Evolutionary conservation across 1,140 invertebrate genomes (phyloP).

Genomic region (Pogonognathellus flavescens): DNA sequence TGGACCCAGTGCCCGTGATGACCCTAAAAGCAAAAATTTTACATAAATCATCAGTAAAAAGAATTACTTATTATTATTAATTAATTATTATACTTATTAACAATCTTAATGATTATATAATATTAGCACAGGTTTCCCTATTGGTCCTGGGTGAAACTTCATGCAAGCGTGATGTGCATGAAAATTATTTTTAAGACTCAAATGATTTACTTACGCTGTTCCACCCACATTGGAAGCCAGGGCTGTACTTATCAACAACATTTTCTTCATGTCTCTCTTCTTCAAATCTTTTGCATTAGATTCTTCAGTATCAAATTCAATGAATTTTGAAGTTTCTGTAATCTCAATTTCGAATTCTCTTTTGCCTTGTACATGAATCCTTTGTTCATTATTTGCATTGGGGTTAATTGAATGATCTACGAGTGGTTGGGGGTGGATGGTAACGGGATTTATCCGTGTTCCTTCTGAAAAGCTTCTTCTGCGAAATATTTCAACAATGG

Average conservation of each 20-base stretch:
- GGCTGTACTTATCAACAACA: conserved; percentile 79
- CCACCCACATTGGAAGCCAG: conserved; percentile 85
- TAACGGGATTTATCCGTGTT: background rate
- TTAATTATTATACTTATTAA: too few species aligned
- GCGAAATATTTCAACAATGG: conserved; percentile 1
- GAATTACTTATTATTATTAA: too few species aligned
- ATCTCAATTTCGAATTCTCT: background rate
- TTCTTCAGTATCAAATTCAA: conserved; percentile 22
- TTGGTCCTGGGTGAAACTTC: too few species aligned
- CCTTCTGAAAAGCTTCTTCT: conserved; percentile 15
- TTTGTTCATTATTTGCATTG: background rate
- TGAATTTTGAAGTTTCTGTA: conserved; percentile 1
- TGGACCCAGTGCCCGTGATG: conserved; percentile 89
- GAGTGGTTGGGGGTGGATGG: background rate
- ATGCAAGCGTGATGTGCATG: too few species aligned
- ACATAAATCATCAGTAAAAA: background rate
- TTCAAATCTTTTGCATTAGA: background rate
- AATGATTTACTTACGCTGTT: conserved; percentile 71
- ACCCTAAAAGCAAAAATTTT: conserved; percentile 73
- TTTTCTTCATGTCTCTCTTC: conserved; percentile 43
- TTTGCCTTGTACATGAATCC: background rate
- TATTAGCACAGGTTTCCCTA: too few species aligned
- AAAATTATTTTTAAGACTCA: background rate
- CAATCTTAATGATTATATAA: too few species aligned
- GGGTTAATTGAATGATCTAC: background rate